These are phyloP conservation scores for Hedychridium roseum DNA, from an alignment of 2,888 invertebrate genomes.

Conservation along the genomic window DNA sequence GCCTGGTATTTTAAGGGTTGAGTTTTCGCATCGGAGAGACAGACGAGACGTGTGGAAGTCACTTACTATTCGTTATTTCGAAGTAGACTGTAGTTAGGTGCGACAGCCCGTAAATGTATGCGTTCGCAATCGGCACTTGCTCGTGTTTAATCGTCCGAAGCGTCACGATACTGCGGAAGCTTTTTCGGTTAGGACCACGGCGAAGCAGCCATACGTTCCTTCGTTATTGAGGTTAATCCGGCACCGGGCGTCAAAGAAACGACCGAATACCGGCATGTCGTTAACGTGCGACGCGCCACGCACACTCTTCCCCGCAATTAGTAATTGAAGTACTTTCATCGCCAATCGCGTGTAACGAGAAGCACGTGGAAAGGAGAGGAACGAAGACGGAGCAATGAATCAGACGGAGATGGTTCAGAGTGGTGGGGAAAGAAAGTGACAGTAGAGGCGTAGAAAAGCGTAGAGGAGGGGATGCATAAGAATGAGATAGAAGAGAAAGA, in stretches of 20 bases:
- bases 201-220: conserved; percentile 16
- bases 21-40: not conserved
- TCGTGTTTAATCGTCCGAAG: no score
- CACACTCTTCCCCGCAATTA: conserved; percentile 21
- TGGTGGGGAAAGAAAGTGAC: conserved; percentile 4
- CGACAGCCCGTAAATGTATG: no score
- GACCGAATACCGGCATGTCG: conserved; percentile 27
- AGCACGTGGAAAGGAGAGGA: conserved; percentile 25
- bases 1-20: no score
- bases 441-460: not conserved
- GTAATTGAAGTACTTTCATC: conserved; percentile 35
- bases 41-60: not conserved
- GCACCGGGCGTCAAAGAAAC: conserved; percentile 26
- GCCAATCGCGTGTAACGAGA: conserved; percentile 26
- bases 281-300: conserved; percentile 14
- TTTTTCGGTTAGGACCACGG: conserved; percentile 16
- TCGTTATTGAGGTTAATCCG: conserved; percentile 33
- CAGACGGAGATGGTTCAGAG: no score
- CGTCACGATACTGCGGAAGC: conserved; percentile 20
- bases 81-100: no score
- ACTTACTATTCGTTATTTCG: no score
- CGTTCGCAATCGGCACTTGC: no score
- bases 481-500: conserved; percentile 3
- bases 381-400: not conserved
- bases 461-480: not conserved